phyloP scores from a whole-genome alignment of 1,140 invertebrate species.

The Dendroctonus valens region DNA sequence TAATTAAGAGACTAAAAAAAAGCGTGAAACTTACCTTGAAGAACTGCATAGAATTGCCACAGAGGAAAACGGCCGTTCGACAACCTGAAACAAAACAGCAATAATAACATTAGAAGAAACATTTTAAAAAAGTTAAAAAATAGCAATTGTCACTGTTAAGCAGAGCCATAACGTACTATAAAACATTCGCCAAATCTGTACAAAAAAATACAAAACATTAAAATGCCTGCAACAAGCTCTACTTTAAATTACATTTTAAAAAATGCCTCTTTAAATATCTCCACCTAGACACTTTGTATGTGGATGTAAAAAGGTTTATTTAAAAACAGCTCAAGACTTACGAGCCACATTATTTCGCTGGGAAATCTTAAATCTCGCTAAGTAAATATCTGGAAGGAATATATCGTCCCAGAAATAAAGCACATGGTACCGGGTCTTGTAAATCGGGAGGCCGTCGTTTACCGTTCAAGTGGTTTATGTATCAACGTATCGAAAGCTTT shows the following conservation, averaged over 20 bases:
- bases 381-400: slow-evolving; percentile 19
- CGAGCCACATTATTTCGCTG: slow-evolving; percentile 13
- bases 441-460: slow-evolving; percentile 14
- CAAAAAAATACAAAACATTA: neutral
- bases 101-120: too few relatives aligned
- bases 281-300: neutral
- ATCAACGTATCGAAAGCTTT: neutral
- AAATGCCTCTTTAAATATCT: neutral
- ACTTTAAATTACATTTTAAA: neutral
- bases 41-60: too few relatives aligned
- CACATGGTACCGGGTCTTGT: slow-evolving; percentile 18
- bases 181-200: neutral
- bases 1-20: too few relatives aligned
- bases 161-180: too few relatives aligned
- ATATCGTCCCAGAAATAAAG: slow-evolving; percentile 21
- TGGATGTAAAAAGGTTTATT: slow-evolving; percentile 8
- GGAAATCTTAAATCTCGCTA: slow-evolving; percentile 24
- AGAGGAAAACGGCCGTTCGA: too few relatives aligned
- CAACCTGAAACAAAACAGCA: too few relatives aligned
- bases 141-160: too few relatives aligned
- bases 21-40: too few relatives aligned
- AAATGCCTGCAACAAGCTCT: neutral
- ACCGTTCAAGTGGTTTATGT: slow-evolving; percentile 17
- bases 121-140: too few relatives aligned
- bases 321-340: slow-evolving; percentile 6